These are phyloP conservation scores for Merodon equestris DNA, from an alignment of 2,888 invertebrate species.

Conservation along the genomic window DNA sequence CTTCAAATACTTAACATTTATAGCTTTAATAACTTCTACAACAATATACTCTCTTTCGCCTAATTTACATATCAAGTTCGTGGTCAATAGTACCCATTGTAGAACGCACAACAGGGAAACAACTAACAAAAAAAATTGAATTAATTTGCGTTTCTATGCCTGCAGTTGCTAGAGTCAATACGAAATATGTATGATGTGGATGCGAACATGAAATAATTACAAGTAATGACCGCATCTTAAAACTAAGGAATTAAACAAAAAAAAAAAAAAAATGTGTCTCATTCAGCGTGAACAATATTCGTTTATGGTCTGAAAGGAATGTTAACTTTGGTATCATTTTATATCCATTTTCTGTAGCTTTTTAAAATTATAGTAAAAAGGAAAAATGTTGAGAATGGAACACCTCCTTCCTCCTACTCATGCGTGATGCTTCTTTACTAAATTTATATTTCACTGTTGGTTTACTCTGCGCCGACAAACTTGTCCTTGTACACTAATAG, in stretches of 20 bases:
- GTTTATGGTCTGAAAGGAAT: slow-evolving; percentile 66
- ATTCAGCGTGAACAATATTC: slow-evolving; percentile 42
- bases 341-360: slow-evolving; percentile 26
- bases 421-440: too few species aligned
- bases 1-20: slow-evolving; percentile 51
- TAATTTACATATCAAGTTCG: too few species aligned
- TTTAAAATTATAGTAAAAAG: neutral
- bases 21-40: slow-evolving; percentile 53
- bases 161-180: slow-evolving; percentile 21
- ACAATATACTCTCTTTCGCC: slow-evolving; percentile 39
- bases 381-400: too few species aligned
- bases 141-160: slow-evolving; percentile 46
- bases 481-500: too few species aligned
- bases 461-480: slow-evolving; percentile 17
- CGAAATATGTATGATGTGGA: too few species aligned
- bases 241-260: slow-evolving; percentile 12
- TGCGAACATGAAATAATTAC: too few species aligned
- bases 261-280: slow-evolving; percentile 14
- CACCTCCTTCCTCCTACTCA: too few species aligned
- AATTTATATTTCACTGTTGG: neutral
- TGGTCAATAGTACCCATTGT: too few species aligned
- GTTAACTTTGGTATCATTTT: slow-evolving; percentile 69
- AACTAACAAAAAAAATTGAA: slow-evolving; percentile 7
- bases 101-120: too few species aligned
- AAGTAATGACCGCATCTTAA: slow-evolving; percentile 9